These are phyloP conservation scores for Drosophila setosimentum DNA, from an alignment of 2,888 invertebrate species.

Conservation along the genomic window DNA sequence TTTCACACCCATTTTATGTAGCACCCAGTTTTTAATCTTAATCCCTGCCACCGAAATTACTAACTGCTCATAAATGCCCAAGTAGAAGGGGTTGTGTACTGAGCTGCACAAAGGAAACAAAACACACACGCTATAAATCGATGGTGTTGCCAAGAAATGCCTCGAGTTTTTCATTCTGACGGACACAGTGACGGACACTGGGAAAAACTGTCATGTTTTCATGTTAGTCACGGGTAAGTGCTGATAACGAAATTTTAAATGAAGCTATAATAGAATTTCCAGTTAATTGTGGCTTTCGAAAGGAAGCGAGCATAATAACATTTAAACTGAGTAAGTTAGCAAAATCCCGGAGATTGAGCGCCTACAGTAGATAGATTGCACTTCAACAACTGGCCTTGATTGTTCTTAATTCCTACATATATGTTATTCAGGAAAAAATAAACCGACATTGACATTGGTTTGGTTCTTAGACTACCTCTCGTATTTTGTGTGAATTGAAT, in stretches of 20 bases:
- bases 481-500: not conserved
- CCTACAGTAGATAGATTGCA: not conserved
- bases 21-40: conserved; percentile 75
- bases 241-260: conserved; percentile 40
- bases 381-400: not conserved
- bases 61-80: conserved; percentile 68
- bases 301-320: conserved; percentile 35
- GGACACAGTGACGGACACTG: conserved; percentile 47
- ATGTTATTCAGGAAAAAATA: not conserved
- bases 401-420: not conserved
- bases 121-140: conserved; percentile 68
- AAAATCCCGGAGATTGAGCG: conserved; percentile 1
- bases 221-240: conserved; percentile 51
- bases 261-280: conserved; percentile 43
- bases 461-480: not conserved
- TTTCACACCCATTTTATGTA: conserved; percentile 79
- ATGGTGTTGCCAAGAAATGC: conserved; percentile 71
- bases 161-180: conserved; percentile 23
- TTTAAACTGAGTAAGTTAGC: conserved; percentile 23
- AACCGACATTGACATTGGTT: not conserved
- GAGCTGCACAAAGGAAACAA: conserved; percentile 20
- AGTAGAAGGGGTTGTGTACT: conserved; percentile 33
- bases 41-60: conserved; percentile 80
- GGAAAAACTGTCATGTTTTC: conserved; percentile 77
- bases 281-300: conserved; percentile 37